Evolutionary conservation across 2,888 invertebrate genomes (phyloP), one percentile per base, ranked within the genome.

Genomic region (Chironomus riparius): DNA sequence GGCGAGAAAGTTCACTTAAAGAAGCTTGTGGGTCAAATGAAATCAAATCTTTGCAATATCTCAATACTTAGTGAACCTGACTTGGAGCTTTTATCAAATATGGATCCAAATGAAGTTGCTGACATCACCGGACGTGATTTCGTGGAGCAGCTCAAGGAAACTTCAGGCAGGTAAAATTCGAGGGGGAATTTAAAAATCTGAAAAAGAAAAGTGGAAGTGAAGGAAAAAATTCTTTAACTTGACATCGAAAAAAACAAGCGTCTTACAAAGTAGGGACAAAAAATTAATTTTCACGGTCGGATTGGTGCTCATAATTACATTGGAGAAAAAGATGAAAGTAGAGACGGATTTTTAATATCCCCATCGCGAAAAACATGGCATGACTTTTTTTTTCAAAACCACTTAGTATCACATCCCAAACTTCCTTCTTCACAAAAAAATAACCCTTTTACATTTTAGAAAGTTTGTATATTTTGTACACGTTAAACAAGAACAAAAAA

Each of bases 31-130:
- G 91, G 91, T 38, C 88, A 91, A 79, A 86, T 93, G 77, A 91
- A 92, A 81, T 90, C 90, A 47, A 93, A 94, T 83, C 86, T 94
- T 56, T 92, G 93, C 80, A 93, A 93, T 82, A 92, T 94, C 80
- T 93, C 94, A 4, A 86, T 94, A 76, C 88, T 94, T 78, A 92
- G 92, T 77, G 94, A 93, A 77, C 91, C 91, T 78, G 94, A 94
- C 81, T 85, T 94, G 82, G 94, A 95, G 81, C 86, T 93, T 24
- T 85, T 94, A 68, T 92, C 93, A 77, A 93, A 94, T 81, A 94
- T 94, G 94, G 94, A 94, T 85, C 94, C 94, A 6, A 93, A 94
- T 79, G 93, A 92, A 78, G 86, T 94, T 80, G 91, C 91, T 77
- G 74, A 74, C n/a, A 91, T 94, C 80, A 90, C 92, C 47, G 91